Conservation (phyloP, 1,140 invertebrate genomes). For the Zeugodacus cucurbitae region DNA sequence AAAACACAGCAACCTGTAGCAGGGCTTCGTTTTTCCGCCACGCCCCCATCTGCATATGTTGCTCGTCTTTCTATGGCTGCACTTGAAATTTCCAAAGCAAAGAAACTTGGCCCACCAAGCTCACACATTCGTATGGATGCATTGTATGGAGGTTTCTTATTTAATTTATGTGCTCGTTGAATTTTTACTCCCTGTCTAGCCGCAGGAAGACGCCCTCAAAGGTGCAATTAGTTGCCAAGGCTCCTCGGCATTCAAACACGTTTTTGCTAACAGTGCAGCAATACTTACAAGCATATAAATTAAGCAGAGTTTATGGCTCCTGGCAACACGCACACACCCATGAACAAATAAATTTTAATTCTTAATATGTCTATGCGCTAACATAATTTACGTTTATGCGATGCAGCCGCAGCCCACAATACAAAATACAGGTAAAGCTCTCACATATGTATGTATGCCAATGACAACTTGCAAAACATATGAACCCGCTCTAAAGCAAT, state of each 20-base stretch:
- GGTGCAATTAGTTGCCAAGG: slow-evolving; percentile 36
- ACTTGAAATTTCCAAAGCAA: not conserved
- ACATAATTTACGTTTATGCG: slow-evolving; percentile 22
- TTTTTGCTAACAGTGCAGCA: not conserved
- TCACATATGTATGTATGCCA: not conserved
- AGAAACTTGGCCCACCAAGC: not conserved
- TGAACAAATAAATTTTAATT: not conserved
- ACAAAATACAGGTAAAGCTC: too few species aligned
- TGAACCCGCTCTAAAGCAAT: not conserved
- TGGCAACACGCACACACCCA: not conserved
- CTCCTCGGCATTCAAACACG: not conserved
- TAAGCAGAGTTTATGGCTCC: not conserved
- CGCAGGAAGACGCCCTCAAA: slow-evolving; percentile 33
- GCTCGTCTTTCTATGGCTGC: not conserved
- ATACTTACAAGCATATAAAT: not conserved
- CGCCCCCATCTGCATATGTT: not conserved
- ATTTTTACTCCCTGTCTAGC: slow-evolving; percentile 35
- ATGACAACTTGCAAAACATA: not conserved
- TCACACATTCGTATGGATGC: too few species aligned
- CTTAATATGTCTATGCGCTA: not conserved
- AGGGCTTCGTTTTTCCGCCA: not conserved
- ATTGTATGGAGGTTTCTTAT: slow-evolving; percentile 14
- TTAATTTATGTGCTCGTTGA: slow-evolving; percentile 39
- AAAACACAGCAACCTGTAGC: not conserved
- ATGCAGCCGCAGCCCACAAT: too few species aligned